These are phyloP conservation scores for Dicyrtomina minuta DNA, from an alignment of 2,888 invertebrate species.

Conservation along the genomic window DNA sequence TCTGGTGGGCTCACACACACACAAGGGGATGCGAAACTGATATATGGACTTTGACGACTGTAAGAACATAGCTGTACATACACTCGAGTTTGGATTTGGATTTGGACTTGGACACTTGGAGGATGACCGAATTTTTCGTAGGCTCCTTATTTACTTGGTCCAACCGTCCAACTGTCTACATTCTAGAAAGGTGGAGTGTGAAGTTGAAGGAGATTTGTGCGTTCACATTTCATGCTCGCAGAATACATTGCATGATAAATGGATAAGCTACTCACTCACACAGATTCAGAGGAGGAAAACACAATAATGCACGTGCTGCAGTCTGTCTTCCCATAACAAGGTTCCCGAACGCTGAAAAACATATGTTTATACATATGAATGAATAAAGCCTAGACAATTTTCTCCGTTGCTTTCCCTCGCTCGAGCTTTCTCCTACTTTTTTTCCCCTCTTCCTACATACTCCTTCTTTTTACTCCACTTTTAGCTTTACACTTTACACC, in stretches of 20 bases:
- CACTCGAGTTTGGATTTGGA: too few species aligned
- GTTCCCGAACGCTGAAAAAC: conserved; percentile 1
- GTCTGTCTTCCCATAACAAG: background rate
- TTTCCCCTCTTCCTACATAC: background rate
- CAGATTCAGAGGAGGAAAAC: background rate
- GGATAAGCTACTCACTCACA: conserved; percentile 21
- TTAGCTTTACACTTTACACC: background rate
- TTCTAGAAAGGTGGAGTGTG: conserved; percentile 7
- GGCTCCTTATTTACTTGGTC: too few species aligned
- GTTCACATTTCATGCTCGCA: conserved; percentile 10
- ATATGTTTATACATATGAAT: conserved; percentile 25
- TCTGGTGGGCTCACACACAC: too few species aligned
- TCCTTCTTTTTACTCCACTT: background rate
- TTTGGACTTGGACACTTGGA: too few species aligned
- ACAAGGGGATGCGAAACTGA: too few species aligned
- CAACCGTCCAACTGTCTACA: too few species aligned
- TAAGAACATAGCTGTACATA: too few species aligned
- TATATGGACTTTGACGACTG: too few species aligned
- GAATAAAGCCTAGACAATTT: conserved; percentile 1
- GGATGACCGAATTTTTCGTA: too few species aligned
- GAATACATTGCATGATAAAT: conserved; percentile 18
- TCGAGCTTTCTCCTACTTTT: conserved; percentile 4
- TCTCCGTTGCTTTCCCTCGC: background rate
- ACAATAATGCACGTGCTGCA: conserved; percentile 3
- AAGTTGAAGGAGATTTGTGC: conserved; percentile 25